A percentile compares a stretch with the other conserved stretches of the same genome.
phyloP scores from a whole-genome alignment of 2,113 vertebrate genomes.

The Pavo muticus region DNA sequence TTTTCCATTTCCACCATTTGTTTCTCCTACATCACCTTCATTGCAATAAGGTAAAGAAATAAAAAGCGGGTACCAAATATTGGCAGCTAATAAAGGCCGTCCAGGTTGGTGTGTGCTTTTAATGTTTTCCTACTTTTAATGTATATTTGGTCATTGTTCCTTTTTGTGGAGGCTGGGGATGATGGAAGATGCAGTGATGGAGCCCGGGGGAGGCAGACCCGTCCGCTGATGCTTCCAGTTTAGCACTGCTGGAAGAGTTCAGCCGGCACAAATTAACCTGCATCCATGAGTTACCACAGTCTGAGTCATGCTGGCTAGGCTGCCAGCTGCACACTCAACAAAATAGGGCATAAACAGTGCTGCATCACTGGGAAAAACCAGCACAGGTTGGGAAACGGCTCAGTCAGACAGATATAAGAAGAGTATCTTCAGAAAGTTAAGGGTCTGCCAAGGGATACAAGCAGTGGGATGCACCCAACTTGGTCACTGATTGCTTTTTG shows the following conservation, averaged over 20 bases:
- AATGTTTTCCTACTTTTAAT: not conserved
- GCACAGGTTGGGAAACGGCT: not conserved
- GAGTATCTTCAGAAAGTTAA: not conserved
- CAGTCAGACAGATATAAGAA: not conserved
- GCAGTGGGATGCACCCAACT: not conserved
- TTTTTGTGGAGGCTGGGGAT: not conserved
- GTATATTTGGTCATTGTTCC: not conserved
- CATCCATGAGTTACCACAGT: not conserved
- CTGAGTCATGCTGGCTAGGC: not conserved
- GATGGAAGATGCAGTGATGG: not conserved
- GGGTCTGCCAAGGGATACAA: not conserved
- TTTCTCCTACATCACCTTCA: not conserved
- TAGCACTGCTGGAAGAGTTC: accelerated
- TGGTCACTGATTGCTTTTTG: not conserved
- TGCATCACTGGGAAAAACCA: not conserved
- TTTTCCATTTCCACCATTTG: not conserved
- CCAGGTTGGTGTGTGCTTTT: not conserved
- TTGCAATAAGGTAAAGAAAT: not conserved
- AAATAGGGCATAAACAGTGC: not conserved
- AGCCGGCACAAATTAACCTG: not conserved
- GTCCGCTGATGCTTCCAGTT: accelerated
- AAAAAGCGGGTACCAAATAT: not conserved
- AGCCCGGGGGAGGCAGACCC: not conserved
- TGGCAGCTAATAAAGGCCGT: not conserved
- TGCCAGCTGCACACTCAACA: not conserved